Evolutionary conservation across 1,140 invertebrate genomes (phyloP).

Genomic region (Calephelis virginiensis): DNA sequence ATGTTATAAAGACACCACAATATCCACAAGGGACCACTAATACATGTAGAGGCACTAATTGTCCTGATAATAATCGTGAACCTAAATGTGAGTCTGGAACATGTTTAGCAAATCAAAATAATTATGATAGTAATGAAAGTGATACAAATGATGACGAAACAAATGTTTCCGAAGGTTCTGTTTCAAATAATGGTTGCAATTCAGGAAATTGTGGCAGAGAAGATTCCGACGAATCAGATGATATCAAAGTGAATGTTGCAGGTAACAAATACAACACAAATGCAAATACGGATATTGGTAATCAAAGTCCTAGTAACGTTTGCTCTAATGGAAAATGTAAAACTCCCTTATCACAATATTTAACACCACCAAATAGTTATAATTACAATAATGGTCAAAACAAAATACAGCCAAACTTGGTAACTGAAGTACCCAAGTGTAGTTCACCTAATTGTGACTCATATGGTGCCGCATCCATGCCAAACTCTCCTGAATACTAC

Average conservation of each 20-base stretch:
- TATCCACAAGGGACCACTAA: conserved; percentile 17
- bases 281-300: conserved; percentile 11
- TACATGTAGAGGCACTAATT: conserved; percentile 26
- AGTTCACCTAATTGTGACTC: conserved; percentile 12
- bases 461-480: neutral
- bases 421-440: neutral
- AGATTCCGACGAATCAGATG: conserved; percentile 28
- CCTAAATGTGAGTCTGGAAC: conserved; percentile 8
- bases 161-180: neutral
- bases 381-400: conserved; percentile 3
- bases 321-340: conserved; percentile 38
- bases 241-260: conserved; percentile 36
- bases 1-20: conserved; percentile 28
- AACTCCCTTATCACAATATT: conserved; percentile 4
- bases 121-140: neutral
- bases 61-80: conserved; percentile 6
- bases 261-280: conserved; percentile 19
- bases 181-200: neutral
- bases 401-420: conserved; percentile 1
- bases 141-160: neutral
- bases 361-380: conserved; percentile 9
- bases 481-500: conserved; percentile 24
- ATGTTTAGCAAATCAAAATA: conserved; percentile 13
- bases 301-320: neutral
- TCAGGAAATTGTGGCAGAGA: conserved; percentile 30